Evolutionary conservation across 2,888 invertebrate genomes (phyloP).

Genomic region (Apotomis capreana): DNA sequence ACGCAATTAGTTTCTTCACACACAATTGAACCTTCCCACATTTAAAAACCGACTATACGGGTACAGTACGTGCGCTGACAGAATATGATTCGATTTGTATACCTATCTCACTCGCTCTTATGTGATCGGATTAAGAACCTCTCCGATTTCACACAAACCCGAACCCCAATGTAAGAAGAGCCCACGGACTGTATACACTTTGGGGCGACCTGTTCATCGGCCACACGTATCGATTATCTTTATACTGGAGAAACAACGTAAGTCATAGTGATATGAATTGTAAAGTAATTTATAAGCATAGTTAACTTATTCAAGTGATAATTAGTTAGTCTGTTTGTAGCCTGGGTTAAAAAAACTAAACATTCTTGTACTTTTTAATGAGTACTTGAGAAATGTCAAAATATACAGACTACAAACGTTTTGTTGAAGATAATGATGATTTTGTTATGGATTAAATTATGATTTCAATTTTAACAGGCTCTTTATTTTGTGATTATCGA

Average conservation of each 20-base stretch:
- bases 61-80: too few relatives aligned
- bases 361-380: neutral
- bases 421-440: neutral
- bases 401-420: neutral
- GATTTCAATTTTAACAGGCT: constrained; percentile 5
- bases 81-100: too few relatives aligned
- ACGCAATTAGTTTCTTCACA: too few relatives aligned
- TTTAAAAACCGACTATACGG: too few relatives aligned
- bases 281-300: constrained; percentile 34
- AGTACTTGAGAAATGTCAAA: neutral
- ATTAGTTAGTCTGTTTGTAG: constrained; percentile 10
- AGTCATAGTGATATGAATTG: constrained; percentile 31
- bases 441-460: constrained; percentile 23
- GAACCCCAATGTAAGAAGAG: too few relatives aligned
- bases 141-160: too few relatives aligned
- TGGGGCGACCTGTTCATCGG: too few relatives aligned
- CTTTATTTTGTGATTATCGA: constrained; percentile 11
- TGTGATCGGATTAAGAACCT: too few relatives aligned
- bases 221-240: neutral
- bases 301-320: constrained; percentile 40
- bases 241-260: neutral
- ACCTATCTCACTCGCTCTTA: too few relatives aligned
- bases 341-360: neutral
- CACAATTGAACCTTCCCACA: too few relatives aligned
- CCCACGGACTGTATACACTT: too few relatives aligned